Conservation (phyloP, 2,888 invertebrate genomes). For the Macropis europaea region DNA sequence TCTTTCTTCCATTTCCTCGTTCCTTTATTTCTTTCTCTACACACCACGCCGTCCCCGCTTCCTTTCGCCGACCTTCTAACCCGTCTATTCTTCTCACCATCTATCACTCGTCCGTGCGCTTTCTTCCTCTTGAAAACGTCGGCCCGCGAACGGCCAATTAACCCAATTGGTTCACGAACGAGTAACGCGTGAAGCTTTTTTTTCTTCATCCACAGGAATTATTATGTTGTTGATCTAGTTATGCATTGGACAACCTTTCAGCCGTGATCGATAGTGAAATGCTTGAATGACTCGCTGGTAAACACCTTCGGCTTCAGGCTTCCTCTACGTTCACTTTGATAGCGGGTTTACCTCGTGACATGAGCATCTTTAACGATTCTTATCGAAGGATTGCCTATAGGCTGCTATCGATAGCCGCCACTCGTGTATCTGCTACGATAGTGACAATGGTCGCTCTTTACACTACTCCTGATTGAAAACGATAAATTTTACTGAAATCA, state of each 20-base stretch:
- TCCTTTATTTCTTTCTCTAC: neutral
- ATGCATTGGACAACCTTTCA: slow-evolving; percentile 51
- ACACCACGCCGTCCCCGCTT: slow-evolving; percentile 29
- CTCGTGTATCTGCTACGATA: no score
- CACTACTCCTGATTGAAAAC: neutral
- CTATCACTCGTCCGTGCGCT: slow-evolving; percentile 25
- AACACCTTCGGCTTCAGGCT: slow-evolving; percentile 52
- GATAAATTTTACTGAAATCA: neutral
- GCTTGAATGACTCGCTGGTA: slow-evolving; percentile 58
- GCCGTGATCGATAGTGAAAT: slow-evolving; percentile 60
- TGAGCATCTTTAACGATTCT: slow-evolving; percentile 20
- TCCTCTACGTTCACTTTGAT: slow-evolving; percentile 40
- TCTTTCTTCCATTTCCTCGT: slow-evolving; percentile 6
- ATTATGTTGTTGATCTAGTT: slow-evolving; percentile 53
- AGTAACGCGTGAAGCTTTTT: slow-evolving; percentile 18
- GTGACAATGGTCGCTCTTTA: no score
- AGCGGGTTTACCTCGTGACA: slow-evolving; percentile 25
- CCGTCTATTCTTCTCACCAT: slow-evolving; percentile 33
- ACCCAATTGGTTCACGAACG: slow-evolving; percentile 26
- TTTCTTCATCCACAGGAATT: slow-evolving; percentile 47
- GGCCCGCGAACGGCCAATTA: slow-evolving; percentile 4
- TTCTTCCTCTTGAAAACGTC: slow-evolving; percentile 37
- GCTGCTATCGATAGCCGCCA: no score
- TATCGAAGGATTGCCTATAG: neutral
- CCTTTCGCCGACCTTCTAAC: slow-evolving; percentile 46